Conservation (phyloP, 2,113 vertebrate species). For the Amphilophus citrinellus region DNA sequence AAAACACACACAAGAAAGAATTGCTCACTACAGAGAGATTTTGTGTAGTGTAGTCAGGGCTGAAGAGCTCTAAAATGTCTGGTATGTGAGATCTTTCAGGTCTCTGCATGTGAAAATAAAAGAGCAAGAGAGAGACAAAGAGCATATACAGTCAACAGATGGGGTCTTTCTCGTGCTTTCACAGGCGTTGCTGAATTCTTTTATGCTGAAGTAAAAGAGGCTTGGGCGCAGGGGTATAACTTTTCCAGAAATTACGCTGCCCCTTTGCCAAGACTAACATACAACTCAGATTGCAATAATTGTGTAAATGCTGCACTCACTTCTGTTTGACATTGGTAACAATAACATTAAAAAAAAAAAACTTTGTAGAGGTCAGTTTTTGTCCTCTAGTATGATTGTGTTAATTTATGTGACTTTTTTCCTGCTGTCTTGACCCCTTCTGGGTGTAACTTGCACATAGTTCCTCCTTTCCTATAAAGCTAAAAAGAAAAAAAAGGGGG, state of each 20-base stretch:
- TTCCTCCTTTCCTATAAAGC: slow-evolving; percentile 18
- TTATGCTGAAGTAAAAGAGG: slow-evolving; percentile 14
- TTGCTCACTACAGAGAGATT: background rate
- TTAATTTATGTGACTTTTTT: background rate
- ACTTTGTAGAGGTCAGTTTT: background rate
- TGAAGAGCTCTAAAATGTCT: slow-evolving; percentile 6
- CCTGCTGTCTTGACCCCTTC: background rate
- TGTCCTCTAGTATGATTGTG: background rate
- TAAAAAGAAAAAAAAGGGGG: too few species aligned
- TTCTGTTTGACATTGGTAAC: background rate
- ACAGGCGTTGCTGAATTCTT: slow-evolving; percentile 14
- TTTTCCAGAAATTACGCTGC: background rate
- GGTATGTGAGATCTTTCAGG: slow-evolving; percentile 47
- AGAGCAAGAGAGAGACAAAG: background rate
- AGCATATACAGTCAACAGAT: background rate
- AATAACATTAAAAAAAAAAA: background rate
- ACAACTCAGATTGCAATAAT: background rate
- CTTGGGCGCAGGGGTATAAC: background rate
- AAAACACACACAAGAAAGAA: background rate
- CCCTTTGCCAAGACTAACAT: background rate
- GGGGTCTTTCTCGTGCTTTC: too few species aligned
- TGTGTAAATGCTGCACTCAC: background rate
- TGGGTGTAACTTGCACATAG: slow-evolving; percentile 28
- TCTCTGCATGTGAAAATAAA: slow-evolving; percentile 16
- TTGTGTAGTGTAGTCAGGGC: background rate